These are phyloP conservation scores for Pitta sordida DNA, from an alignment of 2,113 vertebrate species.

Conservation along the genomic window DNA sequence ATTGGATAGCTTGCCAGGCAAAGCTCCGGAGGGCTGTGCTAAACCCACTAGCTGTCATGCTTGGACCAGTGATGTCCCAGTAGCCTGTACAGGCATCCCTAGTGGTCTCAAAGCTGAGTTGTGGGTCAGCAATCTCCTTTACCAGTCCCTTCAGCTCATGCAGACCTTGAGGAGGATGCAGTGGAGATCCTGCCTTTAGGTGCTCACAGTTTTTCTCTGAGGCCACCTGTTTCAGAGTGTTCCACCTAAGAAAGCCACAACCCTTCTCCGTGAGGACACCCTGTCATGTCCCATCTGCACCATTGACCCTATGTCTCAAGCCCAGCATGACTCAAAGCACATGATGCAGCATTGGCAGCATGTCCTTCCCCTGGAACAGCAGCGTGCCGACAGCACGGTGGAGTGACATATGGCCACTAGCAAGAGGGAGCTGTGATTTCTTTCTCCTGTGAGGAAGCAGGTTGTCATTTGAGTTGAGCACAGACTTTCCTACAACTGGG, in stretches of 20 bases:
- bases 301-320: background rate
- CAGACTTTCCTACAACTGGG: background rate
- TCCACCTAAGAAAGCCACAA: background rate
- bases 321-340: constrained; percentile 47
- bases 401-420: constrained; percentile 25
- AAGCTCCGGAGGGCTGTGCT: background rate
- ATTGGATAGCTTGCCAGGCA: background rate
- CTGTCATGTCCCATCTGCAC: background rate
- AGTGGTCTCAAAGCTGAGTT: fast-evolving
- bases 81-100: background rate
- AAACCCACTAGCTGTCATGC: background rate
- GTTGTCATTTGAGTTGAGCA: background rate
- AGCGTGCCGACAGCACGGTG: background rate
- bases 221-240: fast-evolving
- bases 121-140: background rate
- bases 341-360: constrained; percentile 20
- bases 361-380: constrained; percentile 17
- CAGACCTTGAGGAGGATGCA: background rate
- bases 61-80: background rate
- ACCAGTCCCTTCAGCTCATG: background rate
- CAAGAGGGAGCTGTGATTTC: background rate
- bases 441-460: background rate
- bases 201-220: background rate
- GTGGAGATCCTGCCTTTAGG: background rate
- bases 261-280: background rate